Evolutionary conservation across 2,113 vertebrate genomes (phyloP).

Genomic region (Poicephalus meyeri): DNA sequence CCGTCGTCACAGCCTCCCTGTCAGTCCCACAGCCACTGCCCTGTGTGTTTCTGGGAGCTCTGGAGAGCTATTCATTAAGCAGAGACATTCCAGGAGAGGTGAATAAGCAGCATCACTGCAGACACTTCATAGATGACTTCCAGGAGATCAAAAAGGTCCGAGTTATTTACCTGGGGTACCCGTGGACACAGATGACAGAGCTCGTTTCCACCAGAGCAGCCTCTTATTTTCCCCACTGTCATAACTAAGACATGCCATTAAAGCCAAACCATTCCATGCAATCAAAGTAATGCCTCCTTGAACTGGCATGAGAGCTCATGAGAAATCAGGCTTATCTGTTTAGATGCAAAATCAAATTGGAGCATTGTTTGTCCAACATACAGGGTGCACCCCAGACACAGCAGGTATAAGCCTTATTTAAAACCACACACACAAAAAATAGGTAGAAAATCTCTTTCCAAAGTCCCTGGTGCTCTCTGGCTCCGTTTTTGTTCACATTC

Average conservation of each 20-base stretch:
- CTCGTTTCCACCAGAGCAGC: neutral
- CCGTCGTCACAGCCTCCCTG: neutral
- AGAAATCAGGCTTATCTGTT: neutral
- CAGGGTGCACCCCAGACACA: neutral
- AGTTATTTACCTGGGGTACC: neutral
- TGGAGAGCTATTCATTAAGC: constrained; percentile 33
- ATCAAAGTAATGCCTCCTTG: neutral
- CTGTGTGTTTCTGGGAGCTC: neutral
- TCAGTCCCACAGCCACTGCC: neutral
- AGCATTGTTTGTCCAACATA: neutral
- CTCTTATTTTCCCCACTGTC: constrained; percentile 19
- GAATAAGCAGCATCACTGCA: constrained; percentile 25
- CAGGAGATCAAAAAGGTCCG: constrained; percentile 16
- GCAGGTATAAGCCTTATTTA: neutral
- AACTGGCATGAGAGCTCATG: neutral
- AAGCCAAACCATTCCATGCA: neutral
- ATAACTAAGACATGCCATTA: neutral
- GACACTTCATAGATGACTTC: neutral
- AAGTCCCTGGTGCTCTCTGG: neutral
- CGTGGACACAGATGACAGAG: neutral
- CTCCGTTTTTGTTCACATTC: neutral
- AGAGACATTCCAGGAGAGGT: constrained; percentile 2
- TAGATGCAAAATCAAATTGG: neutral
- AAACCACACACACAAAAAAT: neutral
- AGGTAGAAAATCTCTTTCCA: neutral